Conservation (phyloP, 2,797 vertebrate genomes). For the Mus caroli region DNA sequence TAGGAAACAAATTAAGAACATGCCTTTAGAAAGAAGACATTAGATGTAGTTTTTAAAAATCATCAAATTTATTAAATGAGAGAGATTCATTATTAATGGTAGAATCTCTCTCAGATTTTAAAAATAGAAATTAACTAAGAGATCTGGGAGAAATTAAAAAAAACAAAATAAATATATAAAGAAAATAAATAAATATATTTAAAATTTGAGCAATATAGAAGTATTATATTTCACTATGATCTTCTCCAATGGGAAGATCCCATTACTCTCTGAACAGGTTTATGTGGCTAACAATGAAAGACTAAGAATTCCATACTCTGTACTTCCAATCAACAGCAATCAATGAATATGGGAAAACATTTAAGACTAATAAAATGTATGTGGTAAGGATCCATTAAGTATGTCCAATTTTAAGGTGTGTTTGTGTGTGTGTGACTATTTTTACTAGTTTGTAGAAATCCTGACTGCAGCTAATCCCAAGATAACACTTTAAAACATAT, state of each 20-base stretch:
- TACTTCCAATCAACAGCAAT: background rate
- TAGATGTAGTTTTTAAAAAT: slow-evolving; percentile 5
- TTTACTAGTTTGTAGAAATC: background rate
- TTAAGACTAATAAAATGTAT: background rate
- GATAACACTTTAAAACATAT: background rate
- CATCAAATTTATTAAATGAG: background rate
- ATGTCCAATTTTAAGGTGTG: background rate
- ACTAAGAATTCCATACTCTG: background rate
- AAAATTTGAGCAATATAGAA: background rate
- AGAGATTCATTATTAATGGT: background rate
- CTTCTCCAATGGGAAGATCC: background rate
- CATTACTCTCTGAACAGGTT: background rate
- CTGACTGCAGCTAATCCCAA: background rate
- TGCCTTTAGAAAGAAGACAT: background rate
- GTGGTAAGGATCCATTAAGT: background rate
- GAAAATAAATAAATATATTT: background rate
- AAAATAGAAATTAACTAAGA: background rate
- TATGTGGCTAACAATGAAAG: background rate
- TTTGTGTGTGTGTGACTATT: background rate
- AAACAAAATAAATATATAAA: background rate
- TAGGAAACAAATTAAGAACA: background rate
- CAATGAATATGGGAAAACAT: background rate
- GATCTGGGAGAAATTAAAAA: background rate
- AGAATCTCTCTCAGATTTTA: background rate
- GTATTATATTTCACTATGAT: background rate